A percentile compares a stretch with the other conserved stretches of the same genome.
Conservation (phyloP, 2,888 invertebrate species). For the Drosophila algonquin region DNA sequence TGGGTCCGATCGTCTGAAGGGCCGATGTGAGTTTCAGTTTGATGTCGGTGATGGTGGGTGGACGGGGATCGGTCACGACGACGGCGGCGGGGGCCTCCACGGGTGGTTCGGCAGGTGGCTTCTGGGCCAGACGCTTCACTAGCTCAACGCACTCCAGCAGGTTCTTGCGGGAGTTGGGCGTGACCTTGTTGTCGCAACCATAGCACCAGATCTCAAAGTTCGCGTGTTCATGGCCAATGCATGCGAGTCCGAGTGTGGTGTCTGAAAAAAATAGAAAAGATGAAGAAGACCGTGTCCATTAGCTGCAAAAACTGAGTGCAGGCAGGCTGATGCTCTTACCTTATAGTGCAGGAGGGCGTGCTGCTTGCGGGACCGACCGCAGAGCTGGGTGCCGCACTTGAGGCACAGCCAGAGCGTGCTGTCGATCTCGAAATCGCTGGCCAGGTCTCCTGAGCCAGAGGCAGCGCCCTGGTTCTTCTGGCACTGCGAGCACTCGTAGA, state of each 20-base stretch:
- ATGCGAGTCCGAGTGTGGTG: conserved; percentile 91
- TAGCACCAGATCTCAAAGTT: conserved; percentile 91
- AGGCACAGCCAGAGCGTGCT: conserved; percentile 90
- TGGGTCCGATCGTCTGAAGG: conserved; percentile 64
- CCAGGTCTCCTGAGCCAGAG: conserved; percentile 65
- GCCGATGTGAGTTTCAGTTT: conserved; percentile 74
- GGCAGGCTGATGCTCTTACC: conserved; percentile 55
- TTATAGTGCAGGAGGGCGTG: conserved; percentile 91
- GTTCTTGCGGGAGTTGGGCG: conserved; percentile 86
- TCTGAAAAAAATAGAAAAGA: conserved; percentile 73
- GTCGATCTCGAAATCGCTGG: conserved; percentile 84
- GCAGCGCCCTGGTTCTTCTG: conserved; percentile 80
- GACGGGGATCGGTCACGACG: conserved; percentile 13
- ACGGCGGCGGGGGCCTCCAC: conserved; percentile 3
- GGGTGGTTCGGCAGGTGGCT: conserved; percentile 54
- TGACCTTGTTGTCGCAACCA: conserved; percentile 89
- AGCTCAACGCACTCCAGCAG: conserved; percentile 90
- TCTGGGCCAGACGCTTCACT: conserved; percentile 86
- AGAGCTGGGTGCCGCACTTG: conserved; percentile 91
- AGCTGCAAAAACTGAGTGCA: not conserved
- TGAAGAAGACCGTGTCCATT: not conserved
- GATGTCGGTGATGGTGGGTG: conserved; percentile 64
- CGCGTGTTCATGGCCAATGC: conserved; percentile 89
- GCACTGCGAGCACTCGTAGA: conserved; percentile 86
- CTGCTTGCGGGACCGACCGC: conserved; percentile 88